A percentile compares a stretch with the other conserved stretches of the same genome.
These are phyloP conservation scores for Camponotus fellah DNA, from an alignment of 2,888 invertebrate species.

Conservation along the genomic window DNA sequence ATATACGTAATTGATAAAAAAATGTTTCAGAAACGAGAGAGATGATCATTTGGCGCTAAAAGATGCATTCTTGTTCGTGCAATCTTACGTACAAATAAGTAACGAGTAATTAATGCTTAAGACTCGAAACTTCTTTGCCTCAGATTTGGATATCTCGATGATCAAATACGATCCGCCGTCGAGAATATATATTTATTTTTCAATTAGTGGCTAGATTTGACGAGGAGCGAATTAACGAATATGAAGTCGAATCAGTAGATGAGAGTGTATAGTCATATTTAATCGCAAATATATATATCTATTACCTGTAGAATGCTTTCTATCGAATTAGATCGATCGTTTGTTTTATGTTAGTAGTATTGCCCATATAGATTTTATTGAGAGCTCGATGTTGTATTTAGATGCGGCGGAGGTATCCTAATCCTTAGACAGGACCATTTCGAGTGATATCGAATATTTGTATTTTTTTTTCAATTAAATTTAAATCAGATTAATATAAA, in stretches of 20 bases:
- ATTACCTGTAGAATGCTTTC: conserved; percentile 65
- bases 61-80: conserved; percentile 60
- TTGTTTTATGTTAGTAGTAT: conserved; percentile 71
- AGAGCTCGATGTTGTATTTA: conserved; percentile 74
- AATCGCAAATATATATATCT: conserved; percentile 62
- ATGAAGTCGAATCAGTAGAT: conserved; percentile 64
- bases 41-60: conserved; percentile 36
- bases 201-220: conserved; percentile 65
- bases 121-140: conserved; percentile 45
- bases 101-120: neutral
- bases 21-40: neutral
- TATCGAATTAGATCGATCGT: conserved; percentile 67
- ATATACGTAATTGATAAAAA: neutral
- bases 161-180: conserved; percentile 58
- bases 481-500: neutral
- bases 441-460: neutral
- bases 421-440: conserved; percentile 59
- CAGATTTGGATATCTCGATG: conserved; percentile 70
- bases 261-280: conserved; percentile 62
- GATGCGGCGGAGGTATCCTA: conserved; percentile 68
- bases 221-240: conserved; percentile 52
- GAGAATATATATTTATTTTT: conserved; percentile 57
- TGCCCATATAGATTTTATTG: conserved; percentile 68
- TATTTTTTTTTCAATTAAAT: neutral
- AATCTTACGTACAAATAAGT: conserved; percentile 41